Base-by-base conservation (phyloP, 2,888 invertebrate genomes). In the Drosophila kuntzei region DNA sequence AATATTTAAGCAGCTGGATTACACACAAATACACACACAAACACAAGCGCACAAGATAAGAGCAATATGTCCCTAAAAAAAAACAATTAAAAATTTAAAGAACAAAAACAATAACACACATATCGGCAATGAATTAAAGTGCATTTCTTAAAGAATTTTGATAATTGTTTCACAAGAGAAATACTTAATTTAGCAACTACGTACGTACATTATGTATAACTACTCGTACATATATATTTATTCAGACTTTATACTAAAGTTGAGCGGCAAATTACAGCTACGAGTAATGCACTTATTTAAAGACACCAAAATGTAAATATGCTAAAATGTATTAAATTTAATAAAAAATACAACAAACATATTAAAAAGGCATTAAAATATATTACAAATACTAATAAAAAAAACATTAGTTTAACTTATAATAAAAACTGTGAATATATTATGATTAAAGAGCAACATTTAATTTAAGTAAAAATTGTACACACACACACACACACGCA, bases 341-440 rank as follows among this genome's bases (percentile, higher is more conserved):
- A 69, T 18, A 43, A 49, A 58, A 18, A 49, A 34, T n/a, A 25
- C 32, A 53, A 20, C 37, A 60, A 27, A 57, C 41, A 32, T 49
- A 62, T 22, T 25, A 60, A 71, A 50, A 54, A 43, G 36, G 53
- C 16, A 75, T 44, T 55, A 73, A 27, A 44, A 60, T 29, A 65
- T 44, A 76, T 54, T 60, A 60, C 29, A 43, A 53, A 39, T 25
- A 39, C 37, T 27, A 29, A 55, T 37, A 57, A 60, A 61, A 49
- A 67, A 61, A 49, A 67, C 55, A 70, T 85, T 83, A 87, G 76
- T 87, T 85, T 76, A 82, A 83, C 63, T 84, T 87, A 25, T 41
- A 12, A 46, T 37, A 70, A 80, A 73, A 81, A 85, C 87, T 87
- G 83, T 87, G 87, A 85, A 84, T 84, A 84, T 58, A 71, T 83